Evolutionary conservation across 2,797 vertebrate genomes (phyloP).

Genomic region (Microcaecilia unicolor): DNA sequence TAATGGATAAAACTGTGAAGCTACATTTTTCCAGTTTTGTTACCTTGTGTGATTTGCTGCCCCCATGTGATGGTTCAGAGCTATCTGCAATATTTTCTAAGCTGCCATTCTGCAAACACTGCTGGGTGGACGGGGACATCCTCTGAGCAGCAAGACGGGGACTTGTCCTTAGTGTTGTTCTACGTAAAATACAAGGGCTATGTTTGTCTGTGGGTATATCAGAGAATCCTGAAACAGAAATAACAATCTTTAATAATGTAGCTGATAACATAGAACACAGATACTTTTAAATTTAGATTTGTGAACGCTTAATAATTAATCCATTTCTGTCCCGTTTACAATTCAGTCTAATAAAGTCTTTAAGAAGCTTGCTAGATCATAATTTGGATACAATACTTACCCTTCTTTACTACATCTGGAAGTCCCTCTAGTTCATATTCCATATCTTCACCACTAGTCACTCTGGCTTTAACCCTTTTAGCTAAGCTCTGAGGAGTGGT

Average conservation of each 20-base stretch:
- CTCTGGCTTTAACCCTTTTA: conserved; percentile 32
- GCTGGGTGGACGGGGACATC: background rate
- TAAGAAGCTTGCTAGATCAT: no score
- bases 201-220: conserved; percentile 66
- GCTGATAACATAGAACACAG: no score
- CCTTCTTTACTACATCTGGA: conserved; percentile 74
- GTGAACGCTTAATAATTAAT: no score
- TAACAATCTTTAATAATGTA: no score
- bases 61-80: conserved; percentile 44
- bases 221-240: conserved; percentile 59
- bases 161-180: conserved; percentile 60
- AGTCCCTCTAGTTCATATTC: conserved; percentile 66
- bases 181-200: conserved; percentile 65
- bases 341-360: no score
- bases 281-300: no score
- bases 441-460: conserved; percentile 16
- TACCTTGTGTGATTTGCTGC: conserved; percentile 64
- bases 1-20: no score
- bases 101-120: background rate
- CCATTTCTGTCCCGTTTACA: no score
- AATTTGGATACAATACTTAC: conserved; percentile 47
- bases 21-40: no score
- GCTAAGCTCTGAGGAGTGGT: conserved; percentile 19
- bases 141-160: conserved; percentile 41
- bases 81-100: conserved; percentile 22